phyloP scores from a whole-genome alignment of 2,888 invertebrate species.

The Bembecia ichneumoniformis region DNA sequence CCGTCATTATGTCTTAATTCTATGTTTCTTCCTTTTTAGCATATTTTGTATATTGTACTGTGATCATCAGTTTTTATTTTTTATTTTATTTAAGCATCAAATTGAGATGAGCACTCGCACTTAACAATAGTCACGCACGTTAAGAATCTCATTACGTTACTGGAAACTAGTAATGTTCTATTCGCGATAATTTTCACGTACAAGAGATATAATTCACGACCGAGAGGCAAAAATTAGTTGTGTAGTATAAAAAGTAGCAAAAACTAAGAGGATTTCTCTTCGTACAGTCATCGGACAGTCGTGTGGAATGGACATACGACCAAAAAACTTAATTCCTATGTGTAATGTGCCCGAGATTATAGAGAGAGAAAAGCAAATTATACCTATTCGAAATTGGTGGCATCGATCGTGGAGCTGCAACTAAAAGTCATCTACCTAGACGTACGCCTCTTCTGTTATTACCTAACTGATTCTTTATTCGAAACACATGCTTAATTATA shows the following conservation, averaged over 20 bases:
- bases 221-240: background rate
- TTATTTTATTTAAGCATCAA: background rate
- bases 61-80: background rate
- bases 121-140: conserved; percentile 29
- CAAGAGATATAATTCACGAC: conserved; percentile 18
- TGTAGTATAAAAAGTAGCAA: conserved; percentile 2
- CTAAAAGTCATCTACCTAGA: conserved; percentile 27
- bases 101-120: conserved; percentile 4
- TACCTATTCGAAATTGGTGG: conserved; percentile 43
- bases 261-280: conserved; percentile 12
- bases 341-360: conserved; percentile 54
- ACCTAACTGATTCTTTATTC: conserved; percentile 14
- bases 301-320: conserved; percentile 24
- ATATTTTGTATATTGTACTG: background rate
- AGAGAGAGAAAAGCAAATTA: conserved; percentile 46
- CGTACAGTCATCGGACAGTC: conserved; percentile 25
- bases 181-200: conserved; percentile 24
- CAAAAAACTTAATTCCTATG: conserved; percentile 38
- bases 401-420: conserved; percentile 40
- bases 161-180: conserved; percentile 19
- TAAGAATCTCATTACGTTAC: conserved; percentile 21
- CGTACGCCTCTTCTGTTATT: conserved; percentile 22
- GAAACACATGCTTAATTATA: no score
- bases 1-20: conserved; percentile 31
- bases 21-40: background rate